Conservation (phyloP, 2,888 invertebrate species). For the Heliconius sara region DNA sequence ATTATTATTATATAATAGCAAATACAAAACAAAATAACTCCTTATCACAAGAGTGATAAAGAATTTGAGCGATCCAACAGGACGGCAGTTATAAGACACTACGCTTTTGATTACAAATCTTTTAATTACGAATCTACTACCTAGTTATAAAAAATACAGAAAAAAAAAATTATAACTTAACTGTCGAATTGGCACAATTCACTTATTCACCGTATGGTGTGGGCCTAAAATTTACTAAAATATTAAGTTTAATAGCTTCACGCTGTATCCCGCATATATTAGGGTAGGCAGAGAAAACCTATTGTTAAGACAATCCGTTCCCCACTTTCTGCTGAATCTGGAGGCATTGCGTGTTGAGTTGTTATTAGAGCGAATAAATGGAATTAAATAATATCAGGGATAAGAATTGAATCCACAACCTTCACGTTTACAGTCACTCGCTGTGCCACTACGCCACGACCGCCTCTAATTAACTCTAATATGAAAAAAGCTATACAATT, state of each 20-base stretch:
- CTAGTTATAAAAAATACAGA: neutral
- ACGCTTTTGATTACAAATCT: neutral
- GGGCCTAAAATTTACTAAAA: too few species aligned
- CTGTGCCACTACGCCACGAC: neutral
- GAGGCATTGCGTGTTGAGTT: too few species aligned
- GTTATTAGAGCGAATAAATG: neutral
- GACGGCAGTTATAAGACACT: constrained; percentile 5
- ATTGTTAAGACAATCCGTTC: too few species aligned
- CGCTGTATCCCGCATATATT: neutral
- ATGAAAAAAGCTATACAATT: too few species aligned
- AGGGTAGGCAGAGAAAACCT: neutral
- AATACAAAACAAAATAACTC: neutral
- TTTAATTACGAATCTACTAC: neutral
- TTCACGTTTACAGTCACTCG: neutral
- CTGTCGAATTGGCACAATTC: too few species aligned
- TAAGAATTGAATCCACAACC: neutral
- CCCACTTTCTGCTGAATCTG: too few species aligned
- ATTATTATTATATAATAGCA: too few species aligned
- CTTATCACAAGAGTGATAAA: neutral
- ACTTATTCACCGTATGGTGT: too few species aligned
- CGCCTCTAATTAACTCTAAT: neutral
- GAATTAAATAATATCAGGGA: neutral
- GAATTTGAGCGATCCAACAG: constrained; percentile 2
- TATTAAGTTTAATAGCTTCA: neutral
- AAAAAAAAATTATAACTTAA: neutral